These are phyloP conservation scores for Cynopterus brachyotis DNA, from an alignment of 2,113 vertebrate genomes.

Conservation along the genomic window DNA sequence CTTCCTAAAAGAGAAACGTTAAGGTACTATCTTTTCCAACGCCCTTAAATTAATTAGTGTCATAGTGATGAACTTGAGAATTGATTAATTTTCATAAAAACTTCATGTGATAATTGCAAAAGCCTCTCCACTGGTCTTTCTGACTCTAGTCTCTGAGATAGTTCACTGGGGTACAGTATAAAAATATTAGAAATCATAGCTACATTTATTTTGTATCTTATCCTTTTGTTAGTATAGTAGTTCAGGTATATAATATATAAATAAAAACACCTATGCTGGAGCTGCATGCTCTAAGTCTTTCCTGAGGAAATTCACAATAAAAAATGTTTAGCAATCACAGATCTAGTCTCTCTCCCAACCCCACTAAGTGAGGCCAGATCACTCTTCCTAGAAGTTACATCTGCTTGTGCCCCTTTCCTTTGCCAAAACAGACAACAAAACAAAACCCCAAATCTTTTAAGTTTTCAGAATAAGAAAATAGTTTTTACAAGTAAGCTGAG, in stretches of 20 bases:
- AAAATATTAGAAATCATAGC: neutral
- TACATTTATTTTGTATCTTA: neutral
- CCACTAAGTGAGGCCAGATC: neutral
- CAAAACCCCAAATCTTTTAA: neutral
- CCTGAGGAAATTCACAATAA: neutral
- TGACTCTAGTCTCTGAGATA: neutral
- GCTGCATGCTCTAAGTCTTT: neutral
- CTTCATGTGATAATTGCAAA: neutral
- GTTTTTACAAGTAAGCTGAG: neutral
- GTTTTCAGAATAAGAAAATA: neutral
- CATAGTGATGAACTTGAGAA: neutral
- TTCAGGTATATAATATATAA: neutral
- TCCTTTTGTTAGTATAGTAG: neutral
- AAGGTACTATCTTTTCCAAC: neutral
- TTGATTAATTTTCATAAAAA: conserved; percentile 16
- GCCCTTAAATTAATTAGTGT: neutral
- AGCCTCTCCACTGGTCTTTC: neutral
- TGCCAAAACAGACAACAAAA: neutral
- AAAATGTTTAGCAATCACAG: neutral
- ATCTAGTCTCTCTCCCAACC: neutral
- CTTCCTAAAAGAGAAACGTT: neutral
- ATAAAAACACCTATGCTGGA: neutral
- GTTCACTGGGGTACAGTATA: neutral
- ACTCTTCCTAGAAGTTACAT: neutral
- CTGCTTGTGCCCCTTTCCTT: neutral